These are phyloP conservation scores for Uloborus plumipes DNA, from an alignment of 2,888 invertebrate genomes.

Conservation along the genomic window DNA sequence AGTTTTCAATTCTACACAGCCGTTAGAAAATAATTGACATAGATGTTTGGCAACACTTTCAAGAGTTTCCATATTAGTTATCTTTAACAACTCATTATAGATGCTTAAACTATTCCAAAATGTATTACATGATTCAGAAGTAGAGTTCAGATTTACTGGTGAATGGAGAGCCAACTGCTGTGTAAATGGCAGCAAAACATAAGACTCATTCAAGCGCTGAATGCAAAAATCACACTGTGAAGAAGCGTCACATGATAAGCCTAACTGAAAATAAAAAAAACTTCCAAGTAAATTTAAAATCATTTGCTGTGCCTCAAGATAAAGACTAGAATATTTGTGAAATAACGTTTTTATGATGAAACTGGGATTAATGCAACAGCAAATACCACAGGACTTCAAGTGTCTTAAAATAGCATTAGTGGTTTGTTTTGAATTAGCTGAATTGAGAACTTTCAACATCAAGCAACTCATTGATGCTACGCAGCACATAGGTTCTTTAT, in stretches of 20 bases:
- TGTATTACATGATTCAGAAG: slow-evolving; percentile 2
- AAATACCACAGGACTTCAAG: slow-evolving; percentile 50
- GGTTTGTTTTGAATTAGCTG: slow-evolving; percentile 18
- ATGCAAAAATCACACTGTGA: slow-evolving; percentile 29
- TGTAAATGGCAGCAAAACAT: too few relatives aligned
- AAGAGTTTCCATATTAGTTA: slow-evolving; percentile 19
- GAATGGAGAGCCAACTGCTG: too few relatives aligned
- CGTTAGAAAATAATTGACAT: slow-evolving; percentile 35
- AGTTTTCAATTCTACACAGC: slow-evolving; percentile 32
- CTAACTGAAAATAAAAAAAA: slow-evolving; percentile 35
- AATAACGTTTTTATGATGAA: slow-evolving; percentile 35
- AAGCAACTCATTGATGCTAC: slow-evolving; percentile 42
- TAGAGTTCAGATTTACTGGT: background rate
- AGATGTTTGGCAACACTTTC: slow-evolving; percentile 45
- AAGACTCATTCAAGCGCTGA: slow-evolving; percentile 10
- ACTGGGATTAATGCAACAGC: slow-evolving; percentile 45
- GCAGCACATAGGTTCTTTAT: slow-evolving; percentile 37
- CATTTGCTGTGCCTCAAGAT: slow-evolving; percentile 35
- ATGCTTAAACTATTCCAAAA: slow-evolving; percentile 30
- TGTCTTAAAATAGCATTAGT: slow-evolving; percentile 36
- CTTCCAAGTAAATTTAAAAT: slow-evolving; percentile 33
- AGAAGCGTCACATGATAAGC: slow-evolving; percentile 14
- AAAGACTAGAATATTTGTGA: slow-evolving; percentile 11
- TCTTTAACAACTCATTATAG: slow-evolving; percentile 42
- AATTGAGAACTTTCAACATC: slow-evolving; percentile 30